Percentiles rank a stretch among this genome's conserved stretches.
phyloP scores from a whole-genome alignment of 2,113 vertebrate species.

The Halcyon senegalensis region DNA sequence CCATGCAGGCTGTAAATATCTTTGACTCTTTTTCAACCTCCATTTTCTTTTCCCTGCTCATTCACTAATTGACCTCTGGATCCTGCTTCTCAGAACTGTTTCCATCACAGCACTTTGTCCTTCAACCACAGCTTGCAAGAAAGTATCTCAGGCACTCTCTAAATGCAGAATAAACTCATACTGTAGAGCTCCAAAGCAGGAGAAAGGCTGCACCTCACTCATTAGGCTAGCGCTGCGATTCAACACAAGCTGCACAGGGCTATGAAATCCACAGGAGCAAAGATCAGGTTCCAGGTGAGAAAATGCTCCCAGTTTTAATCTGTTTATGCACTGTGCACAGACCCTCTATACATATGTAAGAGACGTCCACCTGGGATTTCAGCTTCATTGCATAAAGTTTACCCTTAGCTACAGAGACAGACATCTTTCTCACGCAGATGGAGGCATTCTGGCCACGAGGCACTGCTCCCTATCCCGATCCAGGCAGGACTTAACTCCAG shows the following conservation, averaged over 20 bases:
- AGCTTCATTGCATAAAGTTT: neutral
- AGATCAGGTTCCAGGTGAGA: neutral
- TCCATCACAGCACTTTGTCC: neutral
- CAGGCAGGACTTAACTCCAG: neutral
- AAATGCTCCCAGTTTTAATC: neutral
- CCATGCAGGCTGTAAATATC: conserved; percentile 61
- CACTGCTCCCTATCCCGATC: neutral
- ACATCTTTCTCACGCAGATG: neutral
- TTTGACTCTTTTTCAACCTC: conserved; percentile 62
- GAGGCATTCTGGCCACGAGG: neutral
- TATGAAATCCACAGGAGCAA: neutral
- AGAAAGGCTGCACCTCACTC: neutral
- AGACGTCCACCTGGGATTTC: neutral
- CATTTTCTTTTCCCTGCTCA: conserved; percentile 54
- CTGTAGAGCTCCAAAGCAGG: neutral
- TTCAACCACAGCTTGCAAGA: neutral
- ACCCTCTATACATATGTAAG: neutral
- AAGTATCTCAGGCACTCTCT: neutral
- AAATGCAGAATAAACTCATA: neutral
- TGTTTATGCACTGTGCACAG: neutral
- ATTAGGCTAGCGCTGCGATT: neutral
- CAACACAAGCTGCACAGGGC: neutral
- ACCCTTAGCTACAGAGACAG: neutral
- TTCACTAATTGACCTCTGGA: conserved; percentile 49
- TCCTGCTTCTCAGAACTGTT: conserved; percentile 15